Base-by-base conservation (phyloP, 2,797 vertebrate species). In the Mormyrops boulengeri region DNA sequence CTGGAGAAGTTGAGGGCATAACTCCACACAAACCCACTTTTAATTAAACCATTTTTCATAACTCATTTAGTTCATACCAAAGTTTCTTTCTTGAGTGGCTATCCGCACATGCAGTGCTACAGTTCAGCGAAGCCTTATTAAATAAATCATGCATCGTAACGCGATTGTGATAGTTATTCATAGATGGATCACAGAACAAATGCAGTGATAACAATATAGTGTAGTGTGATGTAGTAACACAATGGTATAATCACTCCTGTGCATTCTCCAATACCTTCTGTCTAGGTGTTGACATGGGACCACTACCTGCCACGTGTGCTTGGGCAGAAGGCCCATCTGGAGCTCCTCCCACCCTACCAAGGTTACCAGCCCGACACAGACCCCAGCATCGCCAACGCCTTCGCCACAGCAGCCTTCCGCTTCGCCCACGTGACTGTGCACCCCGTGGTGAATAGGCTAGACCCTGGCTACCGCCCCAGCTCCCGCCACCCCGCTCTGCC, bases 371-470 rank as follows among this genome's bases (percentile, higher is more conserved):
- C 92, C 0, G 89, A 92, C 0, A 89, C 93, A 66, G 95, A 97
- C 91, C 96, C 96, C 85, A 95, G 94, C 92, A 95, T 97, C 9
- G 94, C 96, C 47, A 95, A 96, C 62, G 90, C 94, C 12, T 97
- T 97, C 92, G 95, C 95, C 3, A 91, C 95, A 0, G 95, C 96
- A 4, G 96, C 96, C 0, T 97, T 97, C 91, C 93, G 95, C 34
- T 95, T 97, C 26, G 95, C 95, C 30, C 95, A 96, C 0, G 95
- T 96, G 62, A 96, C 96, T 0, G 95, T 96, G 90, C 95, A 96
- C 91, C 95, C 94, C 0, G 92, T 94, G 22, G 93, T 97, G 41
- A 93, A 91, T 89, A 93, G 94, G 53, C 92, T 97, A 84, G 95
- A 94, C 30, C 93, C 95, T 0, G 94, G 92, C 30, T 96, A 96